Percentiles rank a stretch among this genome's conserved stretches.
phyloP scores from a whole-genome alignment of 2,113 vertebrate species.

The Gymnorhina tibicen region DNA sequence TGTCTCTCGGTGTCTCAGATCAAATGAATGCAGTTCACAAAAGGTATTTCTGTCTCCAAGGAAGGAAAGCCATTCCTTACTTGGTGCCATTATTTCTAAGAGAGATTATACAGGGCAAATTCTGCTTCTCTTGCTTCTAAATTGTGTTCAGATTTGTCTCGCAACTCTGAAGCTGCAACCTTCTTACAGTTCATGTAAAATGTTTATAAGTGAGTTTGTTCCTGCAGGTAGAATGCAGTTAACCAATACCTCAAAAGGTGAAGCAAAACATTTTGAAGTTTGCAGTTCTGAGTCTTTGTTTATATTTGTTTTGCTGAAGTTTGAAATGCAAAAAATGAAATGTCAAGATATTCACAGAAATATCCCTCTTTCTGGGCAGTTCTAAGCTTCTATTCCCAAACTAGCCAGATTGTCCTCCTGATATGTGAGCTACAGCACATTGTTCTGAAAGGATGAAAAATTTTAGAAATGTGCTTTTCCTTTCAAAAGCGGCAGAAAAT shows the following conservation, averaged over 20 bases:
- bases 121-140: background rate
- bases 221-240: background rate
- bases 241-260: background rate
- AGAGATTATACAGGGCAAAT: background rate
- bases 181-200: background rate
- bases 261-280: background rate
- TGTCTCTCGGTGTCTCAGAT: background rate
- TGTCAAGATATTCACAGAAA: background rate
- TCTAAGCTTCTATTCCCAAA: background rate
- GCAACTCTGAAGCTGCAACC: background rate
- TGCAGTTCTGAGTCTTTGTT: background rate
- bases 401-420: background rate
- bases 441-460: background rate
- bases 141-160: background rate
- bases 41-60: background rate
- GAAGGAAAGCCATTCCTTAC: background rate
- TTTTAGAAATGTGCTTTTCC: background rate
- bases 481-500: background rate
- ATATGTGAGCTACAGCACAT: background rate
- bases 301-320: background rate
- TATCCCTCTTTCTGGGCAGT: background rate
- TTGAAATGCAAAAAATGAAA: background rate
- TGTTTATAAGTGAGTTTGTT: background rate
- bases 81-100: background rate
- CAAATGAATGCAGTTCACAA: background rate